Evolutionary conservation across 2,113 vertebrate genomes (phyloP).

Genomic region (Spermophilus dauricus): DNA sequence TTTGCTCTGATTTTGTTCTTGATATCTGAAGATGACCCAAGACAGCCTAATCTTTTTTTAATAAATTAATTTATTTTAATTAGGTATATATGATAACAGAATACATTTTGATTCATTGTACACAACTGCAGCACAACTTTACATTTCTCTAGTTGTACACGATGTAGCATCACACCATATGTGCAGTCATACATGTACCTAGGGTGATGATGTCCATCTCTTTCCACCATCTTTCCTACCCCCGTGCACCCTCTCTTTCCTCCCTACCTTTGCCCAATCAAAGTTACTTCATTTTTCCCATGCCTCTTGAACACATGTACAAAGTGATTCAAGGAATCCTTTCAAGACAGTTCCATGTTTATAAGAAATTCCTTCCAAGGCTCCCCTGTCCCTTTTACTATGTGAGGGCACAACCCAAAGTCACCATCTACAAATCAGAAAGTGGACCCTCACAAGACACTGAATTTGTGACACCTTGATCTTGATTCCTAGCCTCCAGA

Average conservation of each 20-base stretch:
- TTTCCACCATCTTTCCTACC: too few relatives aligned
- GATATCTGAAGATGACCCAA: conserved; percentile 34
- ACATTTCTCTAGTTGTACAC: too few relatives aligned
- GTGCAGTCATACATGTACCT: too few relatives aligned
- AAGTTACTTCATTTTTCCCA: too few relatives aligned
- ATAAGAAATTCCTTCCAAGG: conserved; percentile 25
- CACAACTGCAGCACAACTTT: too few relatives aligned
- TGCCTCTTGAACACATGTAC: background rate
- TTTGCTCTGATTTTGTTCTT: background rate
- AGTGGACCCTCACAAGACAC: background rate
- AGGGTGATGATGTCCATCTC: too few relatives aligned
- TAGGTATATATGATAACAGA: too few relatives aligned
- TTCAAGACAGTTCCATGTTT: background rate
- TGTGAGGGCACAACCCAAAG: background rate
- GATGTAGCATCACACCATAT: too few relatives aligned
- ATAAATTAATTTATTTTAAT: too few relatives aligned
- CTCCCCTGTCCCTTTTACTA: background rate
- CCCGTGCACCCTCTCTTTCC: too few relatives aligned
- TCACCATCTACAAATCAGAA: background rate
- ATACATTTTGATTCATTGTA: too few relatives aligned
- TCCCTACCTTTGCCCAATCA: too few relatives aligned
- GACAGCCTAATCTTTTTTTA: background rate
- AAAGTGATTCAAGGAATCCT: background rate
- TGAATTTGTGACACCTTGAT: background rate
- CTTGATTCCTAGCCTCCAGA: background rate